Base-by-base conservation (phyloP, 2,797 vertebrate genomes). In the Falco concolor region DNA sequence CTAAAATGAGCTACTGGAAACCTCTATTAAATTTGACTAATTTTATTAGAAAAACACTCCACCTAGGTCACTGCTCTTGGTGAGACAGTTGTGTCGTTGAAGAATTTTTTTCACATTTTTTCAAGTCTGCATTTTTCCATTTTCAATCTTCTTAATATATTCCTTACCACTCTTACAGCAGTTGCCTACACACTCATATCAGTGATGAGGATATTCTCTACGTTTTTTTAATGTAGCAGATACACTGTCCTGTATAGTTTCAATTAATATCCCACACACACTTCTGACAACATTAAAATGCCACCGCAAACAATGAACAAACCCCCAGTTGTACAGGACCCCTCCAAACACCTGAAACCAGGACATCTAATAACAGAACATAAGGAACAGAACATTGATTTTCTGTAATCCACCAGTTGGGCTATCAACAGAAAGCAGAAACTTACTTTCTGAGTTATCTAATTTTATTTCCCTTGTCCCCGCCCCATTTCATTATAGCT, bases 351-450 rank as follows among this genome's bases (percentile, higher is more conserved):
- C 68, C 76, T 86, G 73, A 78, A 90, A 94, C 44, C 49, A 91
- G 59, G 82, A 45, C n/a, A 49, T 16, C 47, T 82, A 76, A 74
- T 32, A 89, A 49, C 24, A 85, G 40, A 82, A 56, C 8, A 47
- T 10, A 49, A 94, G 53, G 56, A 67, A 68, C 7, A 63, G 60
- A 56, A 60, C 80, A 75, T 47, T 69, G 69, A 77, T 86, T 96
- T 93, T 88, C 57, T 94, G 42, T 63, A 82, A 49, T 81, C 36
- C 30, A 59, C 44, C 1, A 5, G 13, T 1, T 90, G 63, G 63
- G 42, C 27, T 87, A 93, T 72, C 76, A 91, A 40, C 64, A 88
- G 57, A 78, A 95, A 75, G 38, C 47, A 92, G 79, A 92, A 89
- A 81, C 23, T 81, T 80, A 65, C 25, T 84, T 94, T 96, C 54